Evolutionary conservation across 2,113 vertebrate genomes (phyloP).

Genomic region (Microcebus griseorufus): DNA sequence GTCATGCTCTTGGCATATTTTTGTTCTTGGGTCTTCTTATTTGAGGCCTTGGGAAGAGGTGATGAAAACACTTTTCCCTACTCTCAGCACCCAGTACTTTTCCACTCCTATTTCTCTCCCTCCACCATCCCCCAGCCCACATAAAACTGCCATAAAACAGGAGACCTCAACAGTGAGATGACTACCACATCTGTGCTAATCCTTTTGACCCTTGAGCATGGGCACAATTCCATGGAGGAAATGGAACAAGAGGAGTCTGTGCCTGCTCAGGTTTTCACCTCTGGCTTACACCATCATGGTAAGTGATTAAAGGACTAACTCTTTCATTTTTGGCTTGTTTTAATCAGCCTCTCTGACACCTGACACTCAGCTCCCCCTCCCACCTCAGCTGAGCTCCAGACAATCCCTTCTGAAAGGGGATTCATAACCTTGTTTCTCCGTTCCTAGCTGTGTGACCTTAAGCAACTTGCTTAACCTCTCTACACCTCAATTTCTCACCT

Average conservation of each 20-base stretch:
- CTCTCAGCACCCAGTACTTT: background rate
- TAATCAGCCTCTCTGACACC: background rate
- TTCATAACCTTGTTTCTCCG: background rate
- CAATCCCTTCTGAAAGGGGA: background rate
- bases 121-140: too few species aligned
- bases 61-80: background rate
- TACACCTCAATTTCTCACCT: background rate
- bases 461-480: background rate
- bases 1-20: background rate
- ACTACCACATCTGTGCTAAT: background rate
- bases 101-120: rapidly evolving
- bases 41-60: background rate
- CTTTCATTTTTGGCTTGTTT: background rate
- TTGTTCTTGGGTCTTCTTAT: background rate
- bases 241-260: background rate
- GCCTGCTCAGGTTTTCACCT: background rate
- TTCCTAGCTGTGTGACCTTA: background rate
- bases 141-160: background rate
- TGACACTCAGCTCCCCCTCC: background rate
- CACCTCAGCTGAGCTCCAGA: background rate
- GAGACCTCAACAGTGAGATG: background rate
- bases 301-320: background rate
- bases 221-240: rapidly evolving
- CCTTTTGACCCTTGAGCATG: background rate
- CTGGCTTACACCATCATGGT: background rate